Base-by-base conservation (phyloP, 2,113 vertebrate species). In the Cichladusa arquata region DNA sequence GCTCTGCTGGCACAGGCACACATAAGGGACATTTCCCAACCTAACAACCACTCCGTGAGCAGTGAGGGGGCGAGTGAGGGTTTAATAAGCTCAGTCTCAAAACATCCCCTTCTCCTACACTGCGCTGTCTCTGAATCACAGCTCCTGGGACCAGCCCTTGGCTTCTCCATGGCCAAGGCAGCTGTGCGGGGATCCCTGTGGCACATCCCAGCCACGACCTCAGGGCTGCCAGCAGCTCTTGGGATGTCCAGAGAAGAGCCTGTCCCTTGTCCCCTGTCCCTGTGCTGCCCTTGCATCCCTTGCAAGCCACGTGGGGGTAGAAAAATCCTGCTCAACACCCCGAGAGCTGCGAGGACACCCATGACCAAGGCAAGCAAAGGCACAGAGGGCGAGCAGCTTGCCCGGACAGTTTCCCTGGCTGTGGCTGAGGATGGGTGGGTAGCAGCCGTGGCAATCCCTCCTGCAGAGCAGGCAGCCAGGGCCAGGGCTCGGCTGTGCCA, bases 251-350 rank as follows among this genome's bases (percentile, higher is more conserved):
- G 0, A 64, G 53, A 60, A 53, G 34, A 82, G 29, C 19, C 31
- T 66, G 79, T 31, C 51, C 51, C 44, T 1, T 4, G 20, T 56
- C 50, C 44, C 33, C 33, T 26, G 14, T 25, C 38, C 38, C 74
- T 16, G 17, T 38, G 45, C 58, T 69, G 69, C 60, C 42, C 19
- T 48, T 19, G 40, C 65, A 54, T 26, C 8, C 0, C 51, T 15
- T 36, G 11, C 0, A 2, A 74, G 25, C 42, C 5, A 0, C 0
- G 0, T 2, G 0, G 16, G n/a, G n/a, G 8, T 58, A 6, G 20
- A 62, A 65, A 45, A 34, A 12, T 6, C 66, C 38, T 29, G 1
- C 66, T 60, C 3, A 0, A 11, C 51, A 9, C 24, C 31, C 36
- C 0, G 0, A 40, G 47, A 78, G 38, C 51, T 19, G 16, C 58